These are phyloP conservation scores for Scopus umbretta DNA, from an alignment of 2,113 vertebrate genomes.

Conservation along the genomic window DNA sequence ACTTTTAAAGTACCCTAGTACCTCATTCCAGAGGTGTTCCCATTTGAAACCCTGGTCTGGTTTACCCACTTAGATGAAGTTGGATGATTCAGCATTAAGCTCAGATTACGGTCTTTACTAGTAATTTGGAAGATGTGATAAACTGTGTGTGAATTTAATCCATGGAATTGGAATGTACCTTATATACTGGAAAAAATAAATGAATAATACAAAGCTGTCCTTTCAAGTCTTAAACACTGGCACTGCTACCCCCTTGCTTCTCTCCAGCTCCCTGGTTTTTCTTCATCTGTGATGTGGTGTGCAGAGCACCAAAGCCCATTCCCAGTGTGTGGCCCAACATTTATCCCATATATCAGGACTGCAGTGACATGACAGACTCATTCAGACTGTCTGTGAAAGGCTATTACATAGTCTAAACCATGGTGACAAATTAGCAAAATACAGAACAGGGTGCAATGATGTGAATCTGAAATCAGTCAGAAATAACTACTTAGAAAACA, in stretches of 20 bases:
- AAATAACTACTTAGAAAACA: not conserved
- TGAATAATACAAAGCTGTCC: not conserved
- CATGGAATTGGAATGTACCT: not conserved
- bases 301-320: not conserved
- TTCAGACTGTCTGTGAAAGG: not conserved
- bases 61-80: not conserved
- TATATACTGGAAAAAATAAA: not conserved
- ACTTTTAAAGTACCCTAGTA: not conserved
- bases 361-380: not conserved
- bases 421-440: not conserved
- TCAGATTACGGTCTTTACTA: not conserved
- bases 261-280: not conserved
- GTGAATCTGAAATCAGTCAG: not conserved
- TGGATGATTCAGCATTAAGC: not conserved
- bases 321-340: not conserved
- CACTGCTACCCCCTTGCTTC: not conserved
- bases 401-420: not conserved
- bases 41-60: not conserved
- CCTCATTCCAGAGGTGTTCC: not conserved
- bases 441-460: fast-evolving
- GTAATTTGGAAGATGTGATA: not conserved
- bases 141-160: not conserved
- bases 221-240: not conserved
- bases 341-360: not conserved
- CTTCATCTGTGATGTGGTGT: not conserved